Evolutionary conservation across 1,140 invertebrate species (phyloP).

Genomic region (Halictus rubicundus): DNA sequence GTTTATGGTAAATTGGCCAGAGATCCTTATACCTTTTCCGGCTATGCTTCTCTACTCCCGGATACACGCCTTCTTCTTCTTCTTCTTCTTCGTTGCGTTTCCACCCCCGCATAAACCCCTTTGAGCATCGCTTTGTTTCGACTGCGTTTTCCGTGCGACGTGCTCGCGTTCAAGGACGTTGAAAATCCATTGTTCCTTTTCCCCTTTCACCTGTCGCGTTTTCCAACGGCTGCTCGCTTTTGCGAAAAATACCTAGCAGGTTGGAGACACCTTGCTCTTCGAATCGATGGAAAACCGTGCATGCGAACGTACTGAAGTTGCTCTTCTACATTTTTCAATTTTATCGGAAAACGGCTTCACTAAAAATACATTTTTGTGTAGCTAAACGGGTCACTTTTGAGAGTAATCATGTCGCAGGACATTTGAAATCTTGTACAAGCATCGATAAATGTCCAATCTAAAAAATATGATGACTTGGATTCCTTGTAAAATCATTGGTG

Average conservation of each 20-base stretch:
- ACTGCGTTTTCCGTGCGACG: conserved; percentile 16
- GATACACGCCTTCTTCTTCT: conserved; percentile 16
- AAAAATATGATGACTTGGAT: too few species aligned
- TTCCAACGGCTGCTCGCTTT: neutral
- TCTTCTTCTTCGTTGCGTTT: neutral
- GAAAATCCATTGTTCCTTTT: neutral
- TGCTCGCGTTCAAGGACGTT: neutral
- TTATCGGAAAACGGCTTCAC: too few species aligned
- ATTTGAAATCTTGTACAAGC: too few species aligned
- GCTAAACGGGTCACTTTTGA: too few species aligned
- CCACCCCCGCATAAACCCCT: neutral
- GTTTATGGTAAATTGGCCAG: conserved; percentile 69
- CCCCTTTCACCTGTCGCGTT: neutral
- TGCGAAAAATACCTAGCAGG: neutral
- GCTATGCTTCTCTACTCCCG: conserved; percentile 22
- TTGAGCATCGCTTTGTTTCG: conserved; percentile 17
- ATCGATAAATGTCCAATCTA: too few species aligned
- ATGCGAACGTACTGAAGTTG: too few species aligned
- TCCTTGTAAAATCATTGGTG: too few species aligned
- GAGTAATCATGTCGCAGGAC: too few species aligned
- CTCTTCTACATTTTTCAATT: too few species aligned
- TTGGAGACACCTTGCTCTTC: neutral
- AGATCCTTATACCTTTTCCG: conserved; percentile 53
- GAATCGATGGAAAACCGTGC: neutral
- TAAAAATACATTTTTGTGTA: too few species aligned